These are phyloP conservation scores for Struthio camelus DNA, from an alignment of 2,113 vertebrate genomes.

Conservation along the genomic window DNA sequence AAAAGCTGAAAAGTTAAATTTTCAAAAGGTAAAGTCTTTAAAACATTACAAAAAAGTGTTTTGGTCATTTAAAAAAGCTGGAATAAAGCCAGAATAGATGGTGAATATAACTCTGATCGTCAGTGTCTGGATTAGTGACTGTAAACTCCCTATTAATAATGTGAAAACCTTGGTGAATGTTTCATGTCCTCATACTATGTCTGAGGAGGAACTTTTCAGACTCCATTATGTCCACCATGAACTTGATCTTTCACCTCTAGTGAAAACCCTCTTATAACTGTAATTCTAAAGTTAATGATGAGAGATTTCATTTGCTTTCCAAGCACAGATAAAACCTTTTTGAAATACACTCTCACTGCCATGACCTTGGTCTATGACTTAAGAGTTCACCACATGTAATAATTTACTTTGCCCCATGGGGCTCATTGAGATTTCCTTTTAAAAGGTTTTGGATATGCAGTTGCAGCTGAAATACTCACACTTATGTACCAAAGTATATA, in stretches of 20 bases:
- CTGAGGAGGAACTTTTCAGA: constrained; percentile 68
- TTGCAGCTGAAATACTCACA: constrained; percentile 25
- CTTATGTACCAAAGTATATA: not conserved
- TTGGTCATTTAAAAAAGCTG: not conserved
- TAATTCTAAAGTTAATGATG: constrained; percentile 75
- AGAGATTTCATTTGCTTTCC: constrained; percentile 78
- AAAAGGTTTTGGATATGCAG: constrained; percentile 61
- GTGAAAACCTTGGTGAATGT: constrained; percentile 39
- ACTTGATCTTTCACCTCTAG: constrained; percentile 79
- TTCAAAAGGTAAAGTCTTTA: not conserved
- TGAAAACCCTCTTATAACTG: constrained; percentile 69
- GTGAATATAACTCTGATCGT: constrained; percentile 42
- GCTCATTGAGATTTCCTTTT: constrained; percentile 67
- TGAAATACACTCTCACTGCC: constrained; percentile 71
- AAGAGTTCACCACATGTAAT: constrained; percentile 75
- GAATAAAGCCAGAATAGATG: not conserved
- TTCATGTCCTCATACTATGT: constrained; percentile 43
- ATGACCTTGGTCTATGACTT: constrained; percentile 76
- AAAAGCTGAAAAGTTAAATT: not conserved
- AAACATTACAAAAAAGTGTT: not conserved
- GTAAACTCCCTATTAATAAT: constrained; percentile 25
- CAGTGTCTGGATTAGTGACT: constrained; percentile 11
- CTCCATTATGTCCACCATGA: constrained; percentile 67
- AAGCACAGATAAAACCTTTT: constrained; percentile 76
- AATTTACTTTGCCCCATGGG: constrained; percentile 72